Evolutionary conservation across 2,888 invertebrate species (phyloP).

Genomic region (Drosophila recens): DNA sequence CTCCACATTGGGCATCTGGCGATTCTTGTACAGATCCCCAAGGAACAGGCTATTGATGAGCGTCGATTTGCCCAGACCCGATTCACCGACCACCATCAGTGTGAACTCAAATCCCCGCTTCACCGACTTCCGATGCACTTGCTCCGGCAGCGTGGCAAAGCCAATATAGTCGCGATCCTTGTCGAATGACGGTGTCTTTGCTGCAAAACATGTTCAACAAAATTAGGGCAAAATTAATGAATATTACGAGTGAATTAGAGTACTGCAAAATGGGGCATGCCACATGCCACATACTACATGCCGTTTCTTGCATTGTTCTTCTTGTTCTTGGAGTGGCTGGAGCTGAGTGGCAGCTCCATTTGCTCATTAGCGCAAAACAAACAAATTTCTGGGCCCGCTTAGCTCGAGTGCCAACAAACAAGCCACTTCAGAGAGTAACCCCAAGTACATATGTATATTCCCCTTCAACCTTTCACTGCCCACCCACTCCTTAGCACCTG

Average conservation of each 20-base stretch:
- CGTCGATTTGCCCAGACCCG: conserved; percentile 97
- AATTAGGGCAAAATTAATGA: neutral
- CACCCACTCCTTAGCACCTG: neutral
- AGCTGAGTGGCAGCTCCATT: conserved; percentile 46
- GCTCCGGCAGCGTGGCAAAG: conserved; percentile 97
- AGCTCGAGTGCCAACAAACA: conserved; percentile 67
- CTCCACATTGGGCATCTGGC: conserved; percentile 88
- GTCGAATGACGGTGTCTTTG: conserved; percentile 85
- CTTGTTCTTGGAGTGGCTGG: neutral
- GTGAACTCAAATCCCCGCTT: conserved; percentile 99
- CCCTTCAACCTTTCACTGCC: neutral
- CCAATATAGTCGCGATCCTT: conserved; percentile 94
- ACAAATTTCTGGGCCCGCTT: conserved; percentile 68
- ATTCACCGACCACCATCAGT: conserved; percentile 97
- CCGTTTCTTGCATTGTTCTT: neutral
- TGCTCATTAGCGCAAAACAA: conserved; percentile 68
- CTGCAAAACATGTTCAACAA: conserved; percentile 58
- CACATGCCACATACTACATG: conserved; percentile 3
- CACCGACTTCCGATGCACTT: conserved; percentile 98
- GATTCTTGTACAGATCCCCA: conserved; percentile 95
- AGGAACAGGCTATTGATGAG: conserved; percentile 97
- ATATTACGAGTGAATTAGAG: neutral
- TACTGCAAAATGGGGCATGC: conserved; percentile 21
- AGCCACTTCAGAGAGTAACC: conserved; percentile 43
- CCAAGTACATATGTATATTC: neutral